Evolutionary conservation across 2,797 vertebrate species (phyloP).

Genomic region (Dryobates pubescens): DNA sequence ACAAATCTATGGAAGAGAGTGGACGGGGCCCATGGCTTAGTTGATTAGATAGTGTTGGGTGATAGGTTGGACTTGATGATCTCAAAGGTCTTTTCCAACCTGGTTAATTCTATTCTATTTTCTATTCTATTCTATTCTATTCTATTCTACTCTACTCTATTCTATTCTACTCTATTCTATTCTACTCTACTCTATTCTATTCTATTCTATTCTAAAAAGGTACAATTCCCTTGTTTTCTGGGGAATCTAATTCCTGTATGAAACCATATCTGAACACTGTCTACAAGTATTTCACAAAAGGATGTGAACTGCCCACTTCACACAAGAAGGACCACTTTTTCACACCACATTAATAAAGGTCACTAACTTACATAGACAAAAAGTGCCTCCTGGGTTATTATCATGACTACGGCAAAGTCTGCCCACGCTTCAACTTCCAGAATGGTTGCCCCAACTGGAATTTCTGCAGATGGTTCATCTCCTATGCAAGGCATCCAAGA

Average conservation of each 20-base stretch:
- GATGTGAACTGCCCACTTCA: background rate
- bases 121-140: too few relatives aligned
- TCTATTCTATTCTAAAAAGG: background rate
- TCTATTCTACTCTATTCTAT: too few relatives aligned
- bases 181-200: too few relatives aligned
- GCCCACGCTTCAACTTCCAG: background rate
- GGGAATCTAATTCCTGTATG: background rate
- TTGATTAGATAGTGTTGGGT: too few relatives aligned
- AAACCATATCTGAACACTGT: background rate
- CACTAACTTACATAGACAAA: background rate
- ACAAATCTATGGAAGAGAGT: background rate
- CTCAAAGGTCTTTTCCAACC: too few relatives aligned
- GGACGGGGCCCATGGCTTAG: too few relatives aligned
- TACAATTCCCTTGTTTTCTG: background rate
- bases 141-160: background rate
- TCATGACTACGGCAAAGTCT: background rate
- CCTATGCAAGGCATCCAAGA: background rate
- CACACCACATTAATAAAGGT: background rate
- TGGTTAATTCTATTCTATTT: too few relatives aligned
- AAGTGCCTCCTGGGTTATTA: background rate
- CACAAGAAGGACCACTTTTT: background rate
- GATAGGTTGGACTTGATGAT: too few relatives aligned
- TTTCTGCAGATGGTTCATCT: background rate
- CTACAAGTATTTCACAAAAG: background rate
- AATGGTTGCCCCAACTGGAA: background rate